These are phyloP conservation scores for Peromyscus attwateri DNA, from an alignment of 2,797 vertebrate genomes.

Conservation along the genomic window DNA sequence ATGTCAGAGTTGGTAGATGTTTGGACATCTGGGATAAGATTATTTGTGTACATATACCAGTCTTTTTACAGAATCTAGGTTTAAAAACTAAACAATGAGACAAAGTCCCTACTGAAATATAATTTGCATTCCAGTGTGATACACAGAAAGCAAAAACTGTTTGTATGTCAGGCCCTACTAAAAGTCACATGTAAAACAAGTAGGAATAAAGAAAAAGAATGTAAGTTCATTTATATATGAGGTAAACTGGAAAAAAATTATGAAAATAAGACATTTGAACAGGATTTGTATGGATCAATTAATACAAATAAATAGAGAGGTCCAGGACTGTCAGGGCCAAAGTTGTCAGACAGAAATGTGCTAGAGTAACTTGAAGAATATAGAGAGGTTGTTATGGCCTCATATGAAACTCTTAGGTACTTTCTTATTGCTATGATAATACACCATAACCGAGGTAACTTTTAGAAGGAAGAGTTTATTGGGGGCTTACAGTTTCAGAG, in stretches of 20 bases:
- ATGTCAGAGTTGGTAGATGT: background rate
- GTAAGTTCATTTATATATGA: background rate
- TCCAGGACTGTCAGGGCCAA: background rate
- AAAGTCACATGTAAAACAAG: constrained; percentile 1
- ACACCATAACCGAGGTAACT: background rate
- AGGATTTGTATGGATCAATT: background rate
- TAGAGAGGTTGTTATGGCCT: background rate
- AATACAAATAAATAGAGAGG: background rate
- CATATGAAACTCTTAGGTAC: background rate
- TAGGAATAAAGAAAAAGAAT: background rate
- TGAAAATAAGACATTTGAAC: background rate
- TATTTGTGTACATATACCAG: background rate
- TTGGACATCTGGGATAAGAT: background rate
- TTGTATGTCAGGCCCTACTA: background rate
- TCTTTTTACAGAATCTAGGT: background rate
- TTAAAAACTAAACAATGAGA: constrained; percentile 22
- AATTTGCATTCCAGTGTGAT: background rate
- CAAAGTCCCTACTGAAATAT: background rate
- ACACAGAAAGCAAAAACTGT: constrained; percentile 19
- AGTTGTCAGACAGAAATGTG: background rate
- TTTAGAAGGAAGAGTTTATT: background rate
- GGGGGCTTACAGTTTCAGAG: background rate
- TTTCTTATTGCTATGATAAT: background rate
- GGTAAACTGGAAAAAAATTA: background rate
- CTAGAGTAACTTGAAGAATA: background rate